Percentiles rank a stretch among this genome's conserved stretches.
These are phyloP conservation scores for Brachyptera putata DNA, from an alignment of 2,888 invertebrate species.

Conservation along the genomic window DNA sequence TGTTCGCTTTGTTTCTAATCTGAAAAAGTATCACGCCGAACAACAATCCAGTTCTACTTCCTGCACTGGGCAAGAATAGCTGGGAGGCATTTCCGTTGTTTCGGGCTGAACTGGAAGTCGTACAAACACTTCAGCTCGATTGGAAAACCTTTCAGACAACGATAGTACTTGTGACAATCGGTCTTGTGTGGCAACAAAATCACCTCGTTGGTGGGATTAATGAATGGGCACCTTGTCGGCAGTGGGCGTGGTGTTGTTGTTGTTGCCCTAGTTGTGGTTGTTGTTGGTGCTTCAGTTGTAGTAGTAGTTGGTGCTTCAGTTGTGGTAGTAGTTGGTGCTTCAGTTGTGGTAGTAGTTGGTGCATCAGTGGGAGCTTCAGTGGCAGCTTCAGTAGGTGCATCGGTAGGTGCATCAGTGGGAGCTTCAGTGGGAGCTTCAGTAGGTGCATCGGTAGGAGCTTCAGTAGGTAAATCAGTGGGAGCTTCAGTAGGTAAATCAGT, in stretches of 20 bases:
- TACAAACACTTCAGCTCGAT: too few species aligned
- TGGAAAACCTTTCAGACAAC: too few species aligned
- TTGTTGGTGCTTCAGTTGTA: neutral
- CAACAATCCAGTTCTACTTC: too few species aligned
- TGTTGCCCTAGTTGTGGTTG: neutral
- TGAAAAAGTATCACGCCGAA: too few species aligned
- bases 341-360: neutral
- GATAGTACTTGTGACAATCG: too few species aligned
- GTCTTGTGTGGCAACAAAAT: too few species aligned
- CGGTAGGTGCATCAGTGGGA: neutral
- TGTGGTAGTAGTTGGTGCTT: neutral
- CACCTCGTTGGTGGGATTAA: too few species aligned
- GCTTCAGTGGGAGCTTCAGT: neutral
- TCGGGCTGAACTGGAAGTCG: too few species aligned
- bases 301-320: neutral
- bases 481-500: conserved; percentile 3
- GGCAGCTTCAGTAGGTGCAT: neutral
- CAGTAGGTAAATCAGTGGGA: neutral
- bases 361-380: neutral
- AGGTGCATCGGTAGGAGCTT: neutral
- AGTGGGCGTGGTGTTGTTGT: neutral
- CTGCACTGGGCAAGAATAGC: too few species aligned
- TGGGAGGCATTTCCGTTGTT: too few species aligned
- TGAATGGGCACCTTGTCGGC: too few species aligned
- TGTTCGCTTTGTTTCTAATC: too few species aligned